A percentile compares a stretch with the other conserved stretches of the same genome.
phyloP scores from a whole-genome alignment of 1,140 invertebrate species.

The Grapholita molesta region DNA sequence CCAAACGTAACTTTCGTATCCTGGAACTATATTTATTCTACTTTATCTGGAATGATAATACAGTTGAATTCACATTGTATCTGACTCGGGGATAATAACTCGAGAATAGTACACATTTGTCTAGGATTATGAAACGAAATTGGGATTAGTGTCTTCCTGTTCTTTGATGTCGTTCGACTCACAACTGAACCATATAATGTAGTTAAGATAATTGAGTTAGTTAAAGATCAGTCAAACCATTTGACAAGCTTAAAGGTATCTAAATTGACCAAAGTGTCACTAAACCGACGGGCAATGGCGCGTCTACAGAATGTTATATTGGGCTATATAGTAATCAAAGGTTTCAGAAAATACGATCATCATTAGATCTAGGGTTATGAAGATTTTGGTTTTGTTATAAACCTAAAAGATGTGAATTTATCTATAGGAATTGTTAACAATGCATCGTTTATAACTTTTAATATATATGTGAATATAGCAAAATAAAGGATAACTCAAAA shows the following conservation, averaged over 20 bases:
- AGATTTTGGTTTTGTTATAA: too few relatives aligned
- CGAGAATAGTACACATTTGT: conserved; percentile 7
- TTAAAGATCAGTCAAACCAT: not conserved
- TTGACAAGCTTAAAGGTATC: not conserved
- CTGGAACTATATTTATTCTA: not conserved
- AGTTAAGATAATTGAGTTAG: conserved; percentile 8
- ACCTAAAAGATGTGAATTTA: too few relatives aligned
- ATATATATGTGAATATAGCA: too few relatives aligned
- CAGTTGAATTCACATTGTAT: not conserved
- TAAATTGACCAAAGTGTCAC: not conserved
- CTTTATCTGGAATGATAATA: not conserved
- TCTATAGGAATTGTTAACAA: too few relatives aligned
- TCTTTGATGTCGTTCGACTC: not conserved
- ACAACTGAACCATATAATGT: not conserved
- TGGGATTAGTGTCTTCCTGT: conserved; percentile 11
- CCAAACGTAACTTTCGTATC: not conserved
- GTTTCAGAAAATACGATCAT: too few relatives aligned
- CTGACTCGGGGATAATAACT: not conserved
- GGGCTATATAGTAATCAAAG: too few relatives aligned
- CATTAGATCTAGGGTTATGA: too few relatives aligned
- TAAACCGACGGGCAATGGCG: too few relatives aligned
- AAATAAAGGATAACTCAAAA: too few relatives aligned
- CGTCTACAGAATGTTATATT: too few relatives aligned
- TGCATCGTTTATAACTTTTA: too few relatives aligned
- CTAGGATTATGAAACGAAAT: conserved; percentile 11